phyloP scores from a whole-genome alignment of 2,113 vertebrate genomes.

The Thomomys bottae region DNA sequence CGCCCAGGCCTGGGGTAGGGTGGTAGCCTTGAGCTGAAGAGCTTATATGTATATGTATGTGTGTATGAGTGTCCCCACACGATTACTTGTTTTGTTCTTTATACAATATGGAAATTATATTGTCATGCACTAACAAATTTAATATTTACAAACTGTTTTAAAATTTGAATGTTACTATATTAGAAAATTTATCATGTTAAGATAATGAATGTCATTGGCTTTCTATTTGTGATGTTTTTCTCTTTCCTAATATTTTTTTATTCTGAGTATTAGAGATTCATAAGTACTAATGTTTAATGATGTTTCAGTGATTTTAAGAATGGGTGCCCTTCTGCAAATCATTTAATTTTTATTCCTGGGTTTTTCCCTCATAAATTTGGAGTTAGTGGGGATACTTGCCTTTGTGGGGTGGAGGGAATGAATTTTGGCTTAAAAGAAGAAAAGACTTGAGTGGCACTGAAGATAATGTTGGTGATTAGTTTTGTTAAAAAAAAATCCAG shows the following conservation, averaged over 20 bases:
- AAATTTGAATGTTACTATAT: background rate
- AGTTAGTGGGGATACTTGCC: too few species aligned
- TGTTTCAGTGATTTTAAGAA: background rate
- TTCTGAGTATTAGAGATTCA: background rate
- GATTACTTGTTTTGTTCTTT: background rate
- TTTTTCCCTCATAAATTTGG: too few species aligned
- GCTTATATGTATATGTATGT: too few species aligned
- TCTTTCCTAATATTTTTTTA: slow-evolving; percentile 1
- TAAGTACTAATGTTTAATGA: background rate
- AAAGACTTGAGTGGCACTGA: background rate
- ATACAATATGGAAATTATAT: background rate
- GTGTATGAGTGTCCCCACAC: background rate
- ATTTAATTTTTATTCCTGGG: background rate
- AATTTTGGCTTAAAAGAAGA: background rate
- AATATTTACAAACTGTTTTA: background rate
- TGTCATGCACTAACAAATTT: background rate
- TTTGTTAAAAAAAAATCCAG: background rate
- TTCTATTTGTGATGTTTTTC: background rate
- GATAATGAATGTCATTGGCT: background rate
- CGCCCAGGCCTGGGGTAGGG: too few species aligned
- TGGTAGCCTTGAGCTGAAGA: too few species aligned
- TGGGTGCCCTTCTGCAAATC: background rate
- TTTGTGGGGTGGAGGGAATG: background rate
- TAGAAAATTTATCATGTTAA: background rate
- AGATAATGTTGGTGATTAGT: background rate